Percentiles rank a stretch among this genome's conserved stretches.
These are phyloP conservation scores for Sebastes reedi DNA, from an alignment of 2,797 vertebrate genomes.

Conservation along the genomic window DNA sequence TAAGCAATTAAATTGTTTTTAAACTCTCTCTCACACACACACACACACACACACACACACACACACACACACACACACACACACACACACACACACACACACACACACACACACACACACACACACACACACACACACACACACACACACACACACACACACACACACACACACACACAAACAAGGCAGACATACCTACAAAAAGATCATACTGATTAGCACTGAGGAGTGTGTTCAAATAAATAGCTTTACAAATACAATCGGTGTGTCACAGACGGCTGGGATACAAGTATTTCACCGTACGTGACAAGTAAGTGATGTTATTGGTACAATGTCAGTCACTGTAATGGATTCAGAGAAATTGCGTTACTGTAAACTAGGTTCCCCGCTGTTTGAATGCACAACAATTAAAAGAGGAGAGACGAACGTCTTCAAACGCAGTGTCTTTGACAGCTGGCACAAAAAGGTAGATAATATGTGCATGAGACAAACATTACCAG, in stretches of 20 bases:
- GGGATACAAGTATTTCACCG: not conserved
- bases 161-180: no score
- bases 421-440: not conserved
- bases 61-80: no score
- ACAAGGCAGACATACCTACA: not conserved
- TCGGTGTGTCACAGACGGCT: conserved; percentile 18
- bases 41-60: no score
- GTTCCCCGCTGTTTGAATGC: not conserved
- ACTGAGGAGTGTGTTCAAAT: conserved; percentile 16
- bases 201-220: not conserved
- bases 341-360: not conserved
- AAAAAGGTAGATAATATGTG: not conserved
- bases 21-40: not conserved
- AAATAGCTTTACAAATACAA: conserved; percentile 30
- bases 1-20: not conserved
- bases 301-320: not conserved
- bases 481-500: not conserved
- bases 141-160: no score
- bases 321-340: not conserved
- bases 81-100: no score
- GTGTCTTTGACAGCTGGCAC: conserved; percentile 2
- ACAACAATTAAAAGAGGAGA: not conserved
- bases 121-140: no score
- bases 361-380: not conserved
- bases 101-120: no score